Conservation (phyloP, 2,113 vertebrate species). For the Saccopteryx bilineata region DNA sequence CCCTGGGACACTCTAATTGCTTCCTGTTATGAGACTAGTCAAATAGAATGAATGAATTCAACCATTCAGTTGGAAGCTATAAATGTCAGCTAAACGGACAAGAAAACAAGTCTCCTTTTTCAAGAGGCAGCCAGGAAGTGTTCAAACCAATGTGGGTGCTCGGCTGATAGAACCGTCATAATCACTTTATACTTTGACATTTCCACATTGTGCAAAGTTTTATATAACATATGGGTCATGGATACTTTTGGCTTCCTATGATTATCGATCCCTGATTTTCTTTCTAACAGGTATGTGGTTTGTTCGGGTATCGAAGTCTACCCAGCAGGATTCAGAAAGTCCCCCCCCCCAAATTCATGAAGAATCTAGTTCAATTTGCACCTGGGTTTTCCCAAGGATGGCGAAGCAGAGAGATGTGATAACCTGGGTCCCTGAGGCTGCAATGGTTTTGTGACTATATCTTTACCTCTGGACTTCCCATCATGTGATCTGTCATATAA, state of each 20-base stretch:
- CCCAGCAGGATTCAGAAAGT: neutral
- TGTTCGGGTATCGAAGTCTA: neutral
- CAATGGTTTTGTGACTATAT: neutral
- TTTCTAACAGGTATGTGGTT: neutral
- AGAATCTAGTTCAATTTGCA: neutral
- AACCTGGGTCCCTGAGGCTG: neutral
- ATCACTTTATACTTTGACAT: neutral
- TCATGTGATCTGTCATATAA: neutral
- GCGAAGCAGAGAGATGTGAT: neutral
- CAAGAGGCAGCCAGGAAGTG: neutral
- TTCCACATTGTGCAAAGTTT: neutral
- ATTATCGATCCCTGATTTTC: neutral
- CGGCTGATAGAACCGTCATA: no score
- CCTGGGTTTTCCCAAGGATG: neutral
- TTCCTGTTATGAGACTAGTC: slow-evolving; percentile 74
- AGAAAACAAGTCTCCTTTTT: neutral
- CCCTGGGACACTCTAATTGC: slow-evolving; percentile 29
- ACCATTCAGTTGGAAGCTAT: slow-evolving; percentile 33
- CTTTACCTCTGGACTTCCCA: neutral
- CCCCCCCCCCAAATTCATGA: neutral
- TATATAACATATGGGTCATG: neutral
- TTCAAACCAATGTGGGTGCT: neutral
- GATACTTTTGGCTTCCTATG: neutral
- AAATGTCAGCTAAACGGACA: neutral
- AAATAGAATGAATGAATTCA: slow-evolving; percentile 51